Percentiles rank a stretch among this genome's conserved stretches.
Evolutionary conservation across 2,797 vertebrate species (phyloP).

Genomic region (Falco naumanni): DNA sequence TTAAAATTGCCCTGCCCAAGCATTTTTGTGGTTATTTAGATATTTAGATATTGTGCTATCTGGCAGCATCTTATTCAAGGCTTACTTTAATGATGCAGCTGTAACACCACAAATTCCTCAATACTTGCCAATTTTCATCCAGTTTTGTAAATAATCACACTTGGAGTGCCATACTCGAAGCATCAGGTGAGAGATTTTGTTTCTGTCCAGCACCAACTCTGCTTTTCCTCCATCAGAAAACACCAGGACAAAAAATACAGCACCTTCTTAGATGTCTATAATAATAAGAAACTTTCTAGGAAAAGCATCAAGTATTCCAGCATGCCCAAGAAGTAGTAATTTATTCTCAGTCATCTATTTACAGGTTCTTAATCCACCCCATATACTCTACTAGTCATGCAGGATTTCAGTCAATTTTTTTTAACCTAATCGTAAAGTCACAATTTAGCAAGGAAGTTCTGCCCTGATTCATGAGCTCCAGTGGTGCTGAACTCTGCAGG

Average conservation of each 20-base stretch:
- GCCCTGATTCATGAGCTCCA: background rate
- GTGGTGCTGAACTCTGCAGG: background rate
- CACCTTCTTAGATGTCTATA: background rate
- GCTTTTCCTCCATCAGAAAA: background rate
- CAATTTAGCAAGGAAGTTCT: background rate
- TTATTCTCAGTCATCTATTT: background rate
- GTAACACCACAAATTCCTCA: background rate
- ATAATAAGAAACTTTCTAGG: constrained; percentile 17
- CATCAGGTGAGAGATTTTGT: background rate
- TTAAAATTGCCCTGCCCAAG: background rate
- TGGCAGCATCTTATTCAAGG: background rate
- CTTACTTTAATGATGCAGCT: background rate
- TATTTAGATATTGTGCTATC: background rate
- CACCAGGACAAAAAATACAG: background rate
- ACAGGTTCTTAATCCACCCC: background rate
- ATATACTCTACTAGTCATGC: background rate
- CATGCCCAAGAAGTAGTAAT: background rate
- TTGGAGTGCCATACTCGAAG: background rate
- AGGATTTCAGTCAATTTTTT: background rate
- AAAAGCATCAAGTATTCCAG: background rate
- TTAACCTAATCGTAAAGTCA: background rate
- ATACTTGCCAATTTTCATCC: background rate
- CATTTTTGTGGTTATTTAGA: background rate
- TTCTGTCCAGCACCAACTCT: background rate
- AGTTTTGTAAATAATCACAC: background rate